A percentile compares a stretch with the other conserved stretches of the same genome.
Conservation (phyloP, 2,113 vertebrate species). For the Pterocles burchelli region DNA sequence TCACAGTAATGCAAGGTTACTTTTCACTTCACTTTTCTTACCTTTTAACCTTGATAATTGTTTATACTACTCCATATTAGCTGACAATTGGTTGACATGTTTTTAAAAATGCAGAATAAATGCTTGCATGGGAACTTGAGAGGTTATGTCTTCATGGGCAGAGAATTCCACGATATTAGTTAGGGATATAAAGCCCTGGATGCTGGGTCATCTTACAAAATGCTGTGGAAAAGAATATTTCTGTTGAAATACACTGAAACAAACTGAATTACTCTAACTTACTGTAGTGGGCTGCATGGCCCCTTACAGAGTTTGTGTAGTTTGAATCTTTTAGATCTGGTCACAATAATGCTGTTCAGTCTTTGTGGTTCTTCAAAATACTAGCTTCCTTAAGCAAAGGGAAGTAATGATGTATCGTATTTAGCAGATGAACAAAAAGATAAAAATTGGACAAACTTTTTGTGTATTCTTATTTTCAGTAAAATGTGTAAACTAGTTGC, state of each 20-base stretch:
- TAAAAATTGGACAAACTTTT: not conserved
- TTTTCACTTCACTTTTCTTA: not conserved
- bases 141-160: not conserved
- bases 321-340: not conserved
- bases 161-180: not conserved
- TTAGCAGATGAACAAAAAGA: not conserved
- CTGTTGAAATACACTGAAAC: not conserved
- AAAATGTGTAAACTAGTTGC: not conserved
- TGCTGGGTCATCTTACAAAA: not conserved
- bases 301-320: not conserved
- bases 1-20: conserved; percentile 35
- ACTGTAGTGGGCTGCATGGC: not conserved
- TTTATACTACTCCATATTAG: not conserved
- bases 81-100: not conserved
- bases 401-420: not conserved
- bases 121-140: not conserved
- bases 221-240: not conserved
- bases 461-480: not conserved
- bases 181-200: not conserved
- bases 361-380: not conserved
- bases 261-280: not conserved
- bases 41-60: not conserved
- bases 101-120: not conserved
- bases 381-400: not conserved
- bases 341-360: not conserved